Evolutionary conservation across 2,113 vertebrate genomes (phyloP), one percentile per base, ranked within the genome.

Genomic region (Ivindomyrus marchei): DNA sequence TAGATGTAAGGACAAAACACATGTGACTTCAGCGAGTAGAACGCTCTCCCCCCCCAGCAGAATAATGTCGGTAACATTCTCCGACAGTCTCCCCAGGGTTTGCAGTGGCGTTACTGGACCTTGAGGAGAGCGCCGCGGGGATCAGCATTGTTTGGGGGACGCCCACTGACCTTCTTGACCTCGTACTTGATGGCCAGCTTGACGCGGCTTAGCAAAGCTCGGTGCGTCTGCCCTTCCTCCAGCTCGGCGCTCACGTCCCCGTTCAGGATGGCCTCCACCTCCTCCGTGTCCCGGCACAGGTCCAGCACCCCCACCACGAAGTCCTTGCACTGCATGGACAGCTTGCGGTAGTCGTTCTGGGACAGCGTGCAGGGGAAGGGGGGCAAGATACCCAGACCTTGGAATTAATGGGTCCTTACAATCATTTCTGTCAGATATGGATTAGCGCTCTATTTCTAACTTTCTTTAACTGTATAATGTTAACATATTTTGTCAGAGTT

Each of bases 261-360:
- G 0, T 97, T 98, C 88, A 98, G 94, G 87, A 98, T 98, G 92
- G 97, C 97, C 90, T 97, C 97, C 62, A 98, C 97, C 89, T 98
- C 97, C 53, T 98, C 97, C 0, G 97, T 97, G 92, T 98, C 97
- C 6, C 97, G 93, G 92, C 97, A 98, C 17, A 98, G 96, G 42
- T 98, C 97, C 85, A 98, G 94, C 42, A 98, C 97, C 0, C 97
- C 97, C 8, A 98, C 97, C 49, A 97, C 97, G 24, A 98, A 98
- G 93, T 98, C 97, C 93, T 98, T 98, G 95, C 97, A 98, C 90
- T 98, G 97, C 97, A 97, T 97, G 88, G 97, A 98, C 90, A 98
- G 94, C 93, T 97, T 98, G 91, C 97, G 96, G 7, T 98, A 98
- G 94, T 98, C 97, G 27, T 98, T 97, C 97, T 98, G 92, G 47